Evolutionary conservation across 2,797 vertebrate species (phyloP), one percentile per base, ranked within the genome.

Genomic region (Mallotus villosus): DNA sequence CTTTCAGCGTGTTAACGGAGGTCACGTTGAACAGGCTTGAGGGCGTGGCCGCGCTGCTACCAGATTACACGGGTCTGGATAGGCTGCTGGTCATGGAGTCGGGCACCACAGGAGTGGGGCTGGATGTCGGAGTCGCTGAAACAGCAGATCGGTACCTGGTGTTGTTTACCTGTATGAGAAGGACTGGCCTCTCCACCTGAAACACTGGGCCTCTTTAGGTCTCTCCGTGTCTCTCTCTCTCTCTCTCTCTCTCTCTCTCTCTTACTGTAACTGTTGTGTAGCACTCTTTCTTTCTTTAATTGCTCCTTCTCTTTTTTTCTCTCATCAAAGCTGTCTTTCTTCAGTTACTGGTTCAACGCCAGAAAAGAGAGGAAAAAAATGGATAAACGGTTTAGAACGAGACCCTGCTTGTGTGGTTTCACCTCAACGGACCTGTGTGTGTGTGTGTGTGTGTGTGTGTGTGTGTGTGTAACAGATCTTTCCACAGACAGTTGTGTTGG

Each of bases 21-120:
- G 81, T 89, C 84, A 74, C 27, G 25, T 89, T 88, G 85, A 81
- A 80, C 85, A 86, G 85, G 84, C 86, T 83, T 84, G 69, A 61
- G 34, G 14, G 62, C 41, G 67, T 41, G 73, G 69, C 80, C 86
- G 81, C 89, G 83, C 86, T 87, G 86, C 67, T 51, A 68, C 51
- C 29, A 12, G 49, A 57, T 58, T 51, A 58, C 41, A 53, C 27
- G 22, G 14, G 80, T 85, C 90, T 90, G 89, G 87, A 90, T 87
- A 17, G 87, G 85, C 78, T 86, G 77, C 74, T 22, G 12, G 66
- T 63, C 67, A 41, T 9, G 11, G 62, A 21, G 19, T 34, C 32
- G 21, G 62, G 9, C 19, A 11, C 16, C 62, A 12, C 24, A 12
- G 12, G 34, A 16, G 12, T 1, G 67, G 49, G 64, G 63, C 22